Evolutionary conservation across 2,113 vertebrate species (phyloP), one percentile per base, ranked within the genome.

Genomic region (Mungos mungo): DNA sequence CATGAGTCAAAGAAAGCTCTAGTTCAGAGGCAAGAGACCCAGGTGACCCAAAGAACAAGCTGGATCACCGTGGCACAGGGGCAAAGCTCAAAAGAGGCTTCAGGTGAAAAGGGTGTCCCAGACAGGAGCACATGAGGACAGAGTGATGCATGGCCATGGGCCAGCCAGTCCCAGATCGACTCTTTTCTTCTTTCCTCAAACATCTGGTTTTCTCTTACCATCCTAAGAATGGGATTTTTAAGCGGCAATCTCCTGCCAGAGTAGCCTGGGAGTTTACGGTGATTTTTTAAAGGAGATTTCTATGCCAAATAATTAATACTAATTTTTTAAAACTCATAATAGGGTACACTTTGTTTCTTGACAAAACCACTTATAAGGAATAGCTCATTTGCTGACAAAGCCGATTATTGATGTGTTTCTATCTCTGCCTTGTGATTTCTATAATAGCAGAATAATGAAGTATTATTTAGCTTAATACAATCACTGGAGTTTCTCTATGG

Each of bases 381-480:
- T 50, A 90, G 92, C 47, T 97, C 82, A 68, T 80, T 96, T 97
- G 94, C 94, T 52, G 63, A 94, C 90, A 84, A 95, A 96, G 74
- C 38, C 21, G 45, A 83, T 93, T 96, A 95, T 50, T 94, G 65
- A 93, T 94, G 88, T 47, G 54, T 57, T 95, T 52, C 87, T 89
- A 11, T 96, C 77, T 95, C 86, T 95, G 80, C 74, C 95, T 92
- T 69, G 21, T 88, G 68, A 90, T 84, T 95, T 86, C 88, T 93
- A 29, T 95, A 93, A 97, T 90, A 60, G 84, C 60, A 50, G 88
- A 92, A 93, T 97, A 97, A 98, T 96, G 90, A 98, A 96, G 71
- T 96, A 95, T 97, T 97, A 96, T 90, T 96, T 94, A 88, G 84
- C 71, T 95, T 96, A 96, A 97, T 97, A 85, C 19, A 96, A 93